These are phyloP conservation scores for Ectropis grisescens DNA, from an alignment of 1,140 invertebrate genomes.

Conservation along the genomic window DNA sequence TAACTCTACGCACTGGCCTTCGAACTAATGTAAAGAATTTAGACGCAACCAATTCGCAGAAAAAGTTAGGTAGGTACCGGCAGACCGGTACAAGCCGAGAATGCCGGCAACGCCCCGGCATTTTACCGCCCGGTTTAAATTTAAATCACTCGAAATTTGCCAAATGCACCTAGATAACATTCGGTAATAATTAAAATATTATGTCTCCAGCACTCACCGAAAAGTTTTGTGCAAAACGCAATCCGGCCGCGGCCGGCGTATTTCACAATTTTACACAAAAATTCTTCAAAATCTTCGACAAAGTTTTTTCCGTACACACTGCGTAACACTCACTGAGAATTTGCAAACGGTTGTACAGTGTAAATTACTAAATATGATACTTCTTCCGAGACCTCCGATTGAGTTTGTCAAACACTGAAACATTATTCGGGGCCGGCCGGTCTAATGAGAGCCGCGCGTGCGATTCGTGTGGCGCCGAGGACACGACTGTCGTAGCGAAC, in stretches of 20 bases:
- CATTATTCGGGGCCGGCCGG: slow-evolving; percentile 66
- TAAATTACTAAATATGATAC: slow-evolving; percentile 64
- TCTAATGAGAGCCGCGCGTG: slow-evolving; percentile 58
- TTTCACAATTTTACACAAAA: slow-evolving; percentile 68
- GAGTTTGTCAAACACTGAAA: slow-evolving; percentile 69
- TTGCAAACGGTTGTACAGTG: slow-evolving; percentile 62
- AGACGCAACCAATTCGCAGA: slow-evolving; percentile 48
- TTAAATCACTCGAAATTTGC: no score
- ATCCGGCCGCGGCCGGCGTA: slow-evolving; percentile 56
- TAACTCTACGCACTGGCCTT: no score
- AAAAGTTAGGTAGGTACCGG: no score
- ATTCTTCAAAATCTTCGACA: slow-evolving; percentile 69
- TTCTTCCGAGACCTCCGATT: slow-evolving; percentile 67
- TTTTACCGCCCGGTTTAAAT: slow-evolving; percentile 15
- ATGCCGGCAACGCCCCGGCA: slow-evolving; percentile 57
- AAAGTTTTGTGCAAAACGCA: slow-evolving; percentile 63
- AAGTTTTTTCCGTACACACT: slow-evolving; percentile 69
- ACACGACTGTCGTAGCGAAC: slow-evolving; percentile 43
- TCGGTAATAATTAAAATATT: no score
- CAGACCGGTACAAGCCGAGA: no score
- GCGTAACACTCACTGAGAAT: slow-evolving; percentile 68
- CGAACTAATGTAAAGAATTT: slow-evolving; percentile 45
- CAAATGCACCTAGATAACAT: no score
- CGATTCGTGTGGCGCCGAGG: slow-evolving; percentile 54
- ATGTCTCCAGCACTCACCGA: slow-evolving; percentile 39